Conservation (phyloP, 2,113 vertebrate species). For the Gallinago jamesoni region DNA sequence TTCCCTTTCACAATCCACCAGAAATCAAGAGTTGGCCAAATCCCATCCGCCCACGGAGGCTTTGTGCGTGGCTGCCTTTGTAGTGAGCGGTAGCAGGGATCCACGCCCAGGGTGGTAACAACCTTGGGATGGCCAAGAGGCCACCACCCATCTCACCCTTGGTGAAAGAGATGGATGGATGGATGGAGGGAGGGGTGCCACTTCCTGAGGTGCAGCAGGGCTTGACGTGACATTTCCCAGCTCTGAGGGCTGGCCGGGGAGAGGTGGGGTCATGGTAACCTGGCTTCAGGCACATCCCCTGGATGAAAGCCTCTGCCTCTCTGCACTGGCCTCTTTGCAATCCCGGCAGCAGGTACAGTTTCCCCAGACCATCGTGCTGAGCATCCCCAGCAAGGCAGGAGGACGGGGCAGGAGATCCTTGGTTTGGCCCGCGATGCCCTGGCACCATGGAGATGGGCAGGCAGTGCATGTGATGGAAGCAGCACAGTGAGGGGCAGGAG, state of each 20-base stretch:
- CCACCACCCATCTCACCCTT: not conserved
- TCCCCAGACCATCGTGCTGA: not conserved
- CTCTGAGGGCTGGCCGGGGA: not conserved
- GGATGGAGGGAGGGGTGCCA: not conserved
- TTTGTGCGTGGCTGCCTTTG: slow-evolving; percentile 25
- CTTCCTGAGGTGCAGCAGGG: not conserved
- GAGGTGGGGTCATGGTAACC: not conserved
- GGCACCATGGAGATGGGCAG: not conserved
- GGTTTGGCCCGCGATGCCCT: not conserved
- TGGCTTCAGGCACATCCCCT: not conserved
- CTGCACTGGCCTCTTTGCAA: not conserved
- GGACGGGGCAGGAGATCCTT: not conserved
- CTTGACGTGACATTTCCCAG: not conserved
- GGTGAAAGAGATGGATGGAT: not conserved
- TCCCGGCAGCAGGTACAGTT: not conserved
- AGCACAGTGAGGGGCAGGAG: not conserved
- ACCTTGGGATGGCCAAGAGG: not conserved
- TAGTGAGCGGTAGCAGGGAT: slow-evolving; percentile 1
- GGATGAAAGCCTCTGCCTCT: not conserved
- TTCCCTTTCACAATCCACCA: slow-evolving; percentile 29
- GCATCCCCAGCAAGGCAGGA: rapidly evolving
- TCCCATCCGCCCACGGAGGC: not conserved
- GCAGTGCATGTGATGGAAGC: not conserved
- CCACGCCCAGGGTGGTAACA: not conserved
- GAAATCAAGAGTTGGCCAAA: not conserved